Base-by-base conservation (phyloP, 2,797 vertebrate species). In the Mormyrus proboscirostris region DNA sequence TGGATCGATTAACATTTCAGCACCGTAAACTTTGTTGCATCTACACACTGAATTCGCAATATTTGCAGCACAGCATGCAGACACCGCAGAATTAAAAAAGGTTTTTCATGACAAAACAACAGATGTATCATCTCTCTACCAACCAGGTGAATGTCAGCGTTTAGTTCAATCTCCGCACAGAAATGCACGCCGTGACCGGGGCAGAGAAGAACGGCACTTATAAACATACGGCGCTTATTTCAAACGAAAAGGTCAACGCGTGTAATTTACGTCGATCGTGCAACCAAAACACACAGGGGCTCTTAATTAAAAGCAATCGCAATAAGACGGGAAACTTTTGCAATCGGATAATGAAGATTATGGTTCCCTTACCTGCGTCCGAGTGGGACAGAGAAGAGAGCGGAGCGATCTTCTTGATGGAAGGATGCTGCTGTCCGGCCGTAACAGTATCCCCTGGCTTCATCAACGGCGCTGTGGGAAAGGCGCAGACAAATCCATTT, bases 401-500 rank as follows among this genome's bases (percentile, higher is more conserved):
- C 69, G 19, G 25, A 22, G 79, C 33, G 65, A 50, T 57, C 89
- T 86, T 82, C 51, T 82, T 33, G 85, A 69, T 33, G 88, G 87
- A 88, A 14, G 79, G 89, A 88, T 88, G 90, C 90, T 88, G 79
- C 73, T 88, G 89, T 89, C 85, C 83, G 57, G 88, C 62, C 69
- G 87, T 49, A 88, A 19, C 76, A 84, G 86, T 51, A 57, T 51
- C 49, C 25, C 59, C 76, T 16, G 73, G 41, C 57, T 73, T 62
- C 79, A 76, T 86, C 83, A 69, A 51, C 38, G 47, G 41, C 33
- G 69, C 86, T 22, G 29, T 87, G 69, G 69, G 53, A 79, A 90
- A 89, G 83, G 89, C 89, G 85, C 89, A 53, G 89, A 88, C 51
- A 88, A 57, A 87, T 89, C 89, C 89, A 79, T 89, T 76, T 59